A percentile compares a stretch with the other conserved stretches of the same genome.
Conservation (phyloP, 2,113 vertebrate species). For the Pholis gunnellus region DNA sequence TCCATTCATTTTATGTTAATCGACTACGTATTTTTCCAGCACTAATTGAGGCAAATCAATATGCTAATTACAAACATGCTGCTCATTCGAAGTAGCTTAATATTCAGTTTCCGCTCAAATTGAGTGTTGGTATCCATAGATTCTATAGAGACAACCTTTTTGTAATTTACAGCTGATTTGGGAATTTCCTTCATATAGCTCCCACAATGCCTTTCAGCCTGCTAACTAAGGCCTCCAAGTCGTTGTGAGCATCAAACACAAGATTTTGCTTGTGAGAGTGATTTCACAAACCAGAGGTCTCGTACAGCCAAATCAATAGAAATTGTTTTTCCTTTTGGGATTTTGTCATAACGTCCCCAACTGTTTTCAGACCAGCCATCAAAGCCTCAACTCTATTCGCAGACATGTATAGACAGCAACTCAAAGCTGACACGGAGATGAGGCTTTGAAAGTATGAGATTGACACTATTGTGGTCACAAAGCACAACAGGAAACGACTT, state of each 20-base stretch:
- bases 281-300: slow-evolving; percentile 52
- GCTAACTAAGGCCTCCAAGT: not conserved
- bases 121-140: not conserved
- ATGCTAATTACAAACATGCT: slow-evolving; percentile 19
- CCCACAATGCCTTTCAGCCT: slow-evolving; percentile 6
- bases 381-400: slow-evolving; percentile 67
- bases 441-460: slow-evolving; percentile 81
- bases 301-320: slow-evolving; percentile 52
- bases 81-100: not conserved
- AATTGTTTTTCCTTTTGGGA: slow-evolving; percentile 46
- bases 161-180: slow-evolving; percentile 1
- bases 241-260: slow-evolving; percentile 21
- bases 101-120: not conserved
- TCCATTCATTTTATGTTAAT: not conserved
- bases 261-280: slow-evolving; percentile 25
- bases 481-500: slow-evolving; percentile 85
- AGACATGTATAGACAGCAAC: slow-evolving; percentile 78
- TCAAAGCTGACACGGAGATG: slow-evolving; percentile 74
- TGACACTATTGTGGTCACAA: slow-evolving; percentile 84
- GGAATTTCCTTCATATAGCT: slow-evolving; percentile 28
- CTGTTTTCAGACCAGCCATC: slow-evolving; percentile 75
- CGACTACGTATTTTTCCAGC: slow-evolving; percentile 1
- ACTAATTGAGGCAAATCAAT: slow-evolving; percentile 20
- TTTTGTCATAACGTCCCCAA: slow-evolving; percentile 62
- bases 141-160: not conserved